Evolutionary conservation across 2,888 invertebrate genomes (phyloP), one percentile per base, ranked within the genome.

Genomic region (Sarcophaga subvicina): DNA sequence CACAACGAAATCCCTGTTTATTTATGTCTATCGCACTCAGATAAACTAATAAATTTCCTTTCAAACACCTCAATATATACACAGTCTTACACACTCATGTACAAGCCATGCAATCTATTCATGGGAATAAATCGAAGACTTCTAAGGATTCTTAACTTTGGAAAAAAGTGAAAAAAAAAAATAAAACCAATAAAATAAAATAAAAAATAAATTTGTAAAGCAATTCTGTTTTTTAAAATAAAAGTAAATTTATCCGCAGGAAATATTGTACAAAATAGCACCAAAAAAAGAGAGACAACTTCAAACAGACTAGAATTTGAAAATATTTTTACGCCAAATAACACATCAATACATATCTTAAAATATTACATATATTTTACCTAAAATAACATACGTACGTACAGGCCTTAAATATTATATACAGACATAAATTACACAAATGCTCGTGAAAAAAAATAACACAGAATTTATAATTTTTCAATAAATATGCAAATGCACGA

Each of bases 401-500:
- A 17, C 4, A 37, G 37, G 10, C 37, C 37, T 2, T 37, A 37
- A 37, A 37, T 25, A 27, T 4, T 47, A 47, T 49, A 69, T 20
- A 67, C 67, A 67, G 2, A 20, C 22, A 12, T 37, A 70, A 3
- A 54, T 70, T 70, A 70, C 12, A 25, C 0, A 37, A 37, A 37
- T 8, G 37, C 37, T 37, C 2, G 2, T 37, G 37, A 37, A 37
- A 37, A 37, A 37, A 37, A 37, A 37, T 10, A 1, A 8, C 8
- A 37, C 6, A 27, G 10, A 37, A 37, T 37, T 37, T 72, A 63
- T 79, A 72, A 77, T 63, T 85, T 69, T 85, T 66, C 77, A 81
- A 85, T 81, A 75, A 77, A 81, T 78, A 85, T 85, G 81, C 85
- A 81, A 78, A 77, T 63, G 60, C 85, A 85, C 77, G 80, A 63